Percentiles rank a stretch among this genome's conserved stretches.
These are phyloP conservation scores for Cheilosia vernalis DNA, from an alignment of 2,888 invertebrate species.

Conservation along the genomic window DNA sequence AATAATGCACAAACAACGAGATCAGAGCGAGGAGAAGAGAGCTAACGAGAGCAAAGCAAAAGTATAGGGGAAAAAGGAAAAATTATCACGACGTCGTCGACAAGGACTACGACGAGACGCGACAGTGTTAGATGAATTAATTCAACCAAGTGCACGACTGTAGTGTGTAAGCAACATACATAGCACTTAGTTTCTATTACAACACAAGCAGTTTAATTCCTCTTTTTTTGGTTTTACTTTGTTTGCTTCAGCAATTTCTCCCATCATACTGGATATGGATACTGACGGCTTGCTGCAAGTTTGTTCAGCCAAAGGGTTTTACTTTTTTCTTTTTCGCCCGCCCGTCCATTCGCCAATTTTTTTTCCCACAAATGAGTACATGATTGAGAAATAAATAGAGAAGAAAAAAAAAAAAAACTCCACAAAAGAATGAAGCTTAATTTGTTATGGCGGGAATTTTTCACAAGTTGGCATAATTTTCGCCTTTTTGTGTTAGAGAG, in stretches of 20 bases:
- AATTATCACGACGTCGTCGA: slow-evolving; percentile 45
- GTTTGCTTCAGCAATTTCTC: slow-evolving; percentile 33
- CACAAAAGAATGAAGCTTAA: slow-evolving; percentile 60
- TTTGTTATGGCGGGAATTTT: slow-evolving; percentile 74
- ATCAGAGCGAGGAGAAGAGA: slow-evolving; percentile 35
- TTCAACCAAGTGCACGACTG: slow-evolving; percentile 74
- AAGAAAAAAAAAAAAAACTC: slow-evolving; percentile 6
- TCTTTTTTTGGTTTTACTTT: slow-evolving; percentile 60
- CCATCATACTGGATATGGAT: slow-evolving; percentile 3
- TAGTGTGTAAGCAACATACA: slow-evolving; percentile 62
- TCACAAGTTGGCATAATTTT: slow-evolving; percentile 75
- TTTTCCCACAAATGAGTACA: slow-evolving; percentile 60
- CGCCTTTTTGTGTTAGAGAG: slow-evolving; percentile 71
- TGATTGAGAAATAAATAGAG: slow-evolving; percentile 56
- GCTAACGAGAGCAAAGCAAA: slow-evolving; percentile 1
- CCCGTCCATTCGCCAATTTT: not conserved
- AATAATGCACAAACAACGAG: slow-evolving; percentile 49
- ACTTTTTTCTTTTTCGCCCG: slow-evolving; percentile 27
- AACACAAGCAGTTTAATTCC: slow-evolving; percentile 68
- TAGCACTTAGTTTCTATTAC: slow-evolving; percentile 73
- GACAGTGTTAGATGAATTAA: slow-evolving; percentile 75
- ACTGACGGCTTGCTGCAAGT: slow-evolving; percentile 48
- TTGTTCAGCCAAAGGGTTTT: slow-evolving; percentile 69
- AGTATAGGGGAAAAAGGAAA: slow-evolving; percentile 33
- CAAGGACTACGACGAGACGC: slow-evolving; percentile 75